These are phyloP conservation scores for Perithous albicinctus DNA, from an alignment of 2,888 invertebrate species.

Conservation along the genomic window DNA sequence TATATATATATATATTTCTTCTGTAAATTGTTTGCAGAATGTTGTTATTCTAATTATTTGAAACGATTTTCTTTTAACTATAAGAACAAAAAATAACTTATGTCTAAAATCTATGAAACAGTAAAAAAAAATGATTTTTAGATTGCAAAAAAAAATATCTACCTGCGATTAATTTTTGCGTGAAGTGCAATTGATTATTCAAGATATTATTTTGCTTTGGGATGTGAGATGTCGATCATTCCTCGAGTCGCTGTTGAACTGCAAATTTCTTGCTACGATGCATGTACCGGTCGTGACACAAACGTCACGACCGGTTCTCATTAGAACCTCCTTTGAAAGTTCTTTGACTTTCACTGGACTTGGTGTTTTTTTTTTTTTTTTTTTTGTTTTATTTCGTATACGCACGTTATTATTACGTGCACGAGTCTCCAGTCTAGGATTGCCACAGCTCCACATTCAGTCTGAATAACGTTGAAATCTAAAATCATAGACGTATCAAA, in stretches of 20 bases:
- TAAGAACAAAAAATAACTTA: too few species aligned
- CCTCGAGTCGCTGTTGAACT: background rate
- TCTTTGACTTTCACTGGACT: conserved; percentile 53
- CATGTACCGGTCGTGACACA: conserved; percentile 15
- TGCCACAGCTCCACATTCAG: background rate
- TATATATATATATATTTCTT: too few species aligned
- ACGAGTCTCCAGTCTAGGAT: conserved; percentile 19
- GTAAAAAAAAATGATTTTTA: background rate
- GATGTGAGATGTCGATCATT: background rate
- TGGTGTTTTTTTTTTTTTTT: conserved; percentile 13
- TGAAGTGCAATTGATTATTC: too few species aligned
- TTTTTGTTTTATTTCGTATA: too few species aligned
- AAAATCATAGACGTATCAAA: background rate
- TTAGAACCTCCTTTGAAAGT: conserved; percentile 38
- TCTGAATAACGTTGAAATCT: background rate
- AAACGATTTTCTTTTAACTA: too few species aligned
- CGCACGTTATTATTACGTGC: conserved; percentile 38
- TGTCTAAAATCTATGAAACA: too few species aligned
- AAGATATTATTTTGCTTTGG: background rate
- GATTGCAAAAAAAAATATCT: background rate
- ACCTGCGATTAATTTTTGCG: too few species aligned
- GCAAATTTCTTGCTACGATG: conserved; percentile 22
- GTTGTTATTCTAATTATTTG: too few species aligned
- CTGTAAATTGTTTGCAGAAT: too few species aligned
- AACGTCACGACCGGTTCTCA: conserved; percentile 48